Conservation (phyloP, 2,797 vertebrate species). For the Agapornis canus region DNA sequence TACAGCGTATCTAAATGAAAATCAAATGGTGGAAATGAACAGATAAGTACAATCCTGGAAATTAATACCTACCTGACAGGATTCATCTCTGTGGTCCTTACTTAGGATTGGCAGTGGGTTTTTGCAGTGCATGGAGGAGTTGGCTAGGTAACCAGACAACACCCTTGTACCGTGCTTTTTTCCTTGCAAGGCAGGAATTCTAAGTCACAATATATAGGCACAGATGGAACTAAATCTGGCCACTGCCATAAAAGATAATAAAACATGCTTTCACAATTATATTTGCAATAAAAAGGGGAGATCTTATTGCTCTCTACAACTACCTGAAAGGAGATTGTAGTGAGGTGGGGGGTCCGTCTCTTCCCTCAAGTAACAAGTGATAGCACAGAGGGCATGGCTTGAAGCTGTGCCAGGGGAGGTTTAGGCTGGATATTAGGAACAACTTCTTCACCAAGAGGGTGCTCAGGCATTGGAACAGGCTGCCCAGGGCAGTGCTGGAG, state of each 20-base stretch:
- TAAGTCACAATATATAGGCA: neutral
- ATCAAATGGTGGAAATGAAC: neutral
- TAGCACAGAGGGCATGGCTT: neutral
- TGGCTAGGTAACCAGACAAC: neutral
- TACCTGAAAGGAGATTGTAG: neutral
- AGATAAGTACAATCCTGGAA: neutral
- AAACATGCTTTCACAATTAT: neutral
- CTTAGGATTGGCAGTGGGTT: neutral
- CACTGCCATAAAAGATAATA: neutral
- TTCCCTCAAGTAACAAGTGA: neutral
- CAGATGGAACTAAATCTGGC: neutral
- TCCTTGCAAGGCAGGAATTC: neutral
- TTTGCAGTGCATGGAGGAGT: neutral
- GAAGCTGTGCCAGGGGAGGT: neutral
- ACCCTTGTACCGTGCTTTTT: neutral
- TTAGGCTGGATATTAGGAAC: neutral
- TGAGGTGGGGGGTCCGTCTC: neutral
- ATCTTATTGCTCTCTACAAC: neutral
- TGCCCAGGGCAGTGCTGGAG: neutral
- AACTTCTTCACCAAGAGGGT: neutral
- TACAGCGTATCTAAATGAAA: neutral
- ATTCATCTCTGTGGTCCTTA: neutral
- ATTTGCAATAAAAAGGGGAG: neutral
- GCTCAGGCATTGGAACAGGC: neutral
- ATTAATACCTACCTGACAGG: neutral